A percentile compares a stretch with the other conserved stretches of the same genome.
Conservation (phyloP, 2,113 vertebrate species). For the Zapus hudsonius region DNA sequence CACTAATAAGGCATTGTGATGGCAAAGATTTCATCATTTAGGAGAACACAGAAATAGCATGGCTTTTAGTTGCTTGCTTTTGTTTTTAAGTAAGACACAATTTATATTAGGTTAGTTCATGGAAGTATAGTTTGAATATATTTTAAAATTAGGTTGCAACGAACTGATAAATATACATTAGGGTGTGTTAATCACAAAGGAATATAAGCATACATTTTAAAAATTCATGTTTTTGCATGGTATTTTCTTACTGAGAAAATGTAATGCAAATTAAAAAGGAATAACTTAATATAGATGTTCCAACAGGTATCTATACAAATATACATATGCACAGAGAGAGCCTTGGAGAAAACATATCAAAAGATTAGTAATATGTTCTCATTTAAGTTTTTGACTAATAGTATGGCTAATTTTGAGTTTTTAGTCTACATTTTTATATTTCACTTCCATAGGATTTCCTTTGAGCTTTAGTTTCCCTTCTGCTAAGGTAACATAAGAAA, state of each 20-base stretch:
- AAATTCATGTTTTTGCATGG: not conserved
- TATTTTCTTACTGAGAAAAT: slow-evolving; percentile 17
- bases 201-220: slow-evolving; percentile 26
- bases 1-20: not conserved
- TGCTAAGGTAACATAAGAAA: not conserved
- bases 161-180: not conserved
- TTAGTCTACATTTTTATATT: not conserved
- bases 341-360: not conserved
- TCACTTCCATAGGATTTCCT: slow-evolving; percentile 19
- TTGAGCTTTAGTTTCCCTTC: not conserved
- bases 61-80: not conserved
- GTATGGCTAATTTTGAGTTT: slow-evolving; percentile 9
- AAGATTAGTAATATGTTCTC: not conserved
- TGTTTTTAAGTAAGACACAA: slow-evolving; percentile 38
- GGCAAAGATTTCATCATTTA: slow-evolving; percentile 22
- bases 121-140: not conserved
- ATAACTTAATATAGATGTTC: not conserved
- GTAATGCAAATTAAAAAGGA: not conserved
- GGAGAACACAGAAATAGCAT: not conserved
- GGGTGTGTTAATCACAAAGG: not conserved
- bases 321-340: not conserved
- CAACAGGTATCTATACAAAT: not conserved
- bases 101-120: not conserved
- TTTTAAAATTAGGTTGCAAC: not conserved
- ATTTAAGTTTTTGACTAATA: not conserved